These are phyloP conservation scores for Thumatha senex DNA, from an alignment of 2,888 invertebrate species.

Conservation along the genomic window DNA sequence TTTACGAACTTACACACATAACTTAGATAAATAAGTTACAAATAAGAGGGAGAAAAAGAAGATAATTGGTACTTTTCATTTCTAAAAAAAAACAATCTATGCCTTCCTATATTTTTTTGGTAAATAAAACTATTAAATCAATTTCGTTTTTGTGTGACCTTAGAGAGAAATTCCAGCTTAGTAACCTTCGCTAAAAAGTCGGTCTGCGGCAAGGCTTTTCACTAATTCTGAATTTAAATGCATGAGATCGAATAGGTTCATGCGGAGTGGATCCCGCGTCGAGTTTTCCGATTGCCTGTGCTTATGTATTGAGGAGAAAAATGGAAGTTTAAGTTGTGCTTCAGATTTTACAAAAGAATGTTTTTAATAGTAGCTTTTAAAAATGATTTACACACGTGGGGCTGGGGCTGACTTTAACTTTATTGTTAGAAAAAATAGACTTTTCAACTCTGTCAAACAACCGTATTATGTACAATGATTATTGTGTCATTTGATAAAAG, in stretches of 20 bases:
- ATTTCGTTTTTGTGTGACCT: constrained; percentile 70
- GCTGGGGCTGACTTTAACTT: constrained; percentile 35
- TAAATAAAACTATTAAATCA: constrained; percentile 66
- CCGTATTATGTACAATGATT: too few relatives aligned
- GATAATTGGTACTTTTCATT: too few relatives aligned
- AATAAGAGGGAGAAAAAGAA: too few relatives aligned
- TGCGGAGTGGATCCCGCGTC: constrained; percentile 63
- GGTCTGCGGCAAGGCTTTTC: constrained; percentile 69
- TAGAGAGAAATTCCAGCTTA: constrained; percentile 62
- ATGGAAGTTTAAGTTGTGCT: constrained; percentile 57
- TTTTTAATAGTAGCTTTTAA: constrained; percentile 59
- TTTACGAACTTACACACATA: too few relatives aligned
- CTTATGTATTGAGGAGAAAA: constrained; percentile 76
- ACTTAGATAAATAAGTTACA: too few relatives aligned
- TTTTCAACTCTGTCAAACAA: too few relatives aligned
- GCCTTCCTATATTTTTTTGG: constrained; percentile 38
- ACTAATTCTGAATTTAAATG: constrained; percentile 83
- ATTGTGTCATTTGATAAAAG: too few relatives aligned
- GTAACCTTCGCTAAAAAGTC: constrained; percentile 69
- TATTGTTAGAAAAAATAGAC: constrained; percentile 32
- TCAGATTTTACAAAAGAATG: constrained; percentile 58
- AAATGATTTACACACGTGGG: constrained; percentile 54
- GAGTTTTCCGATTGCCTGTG: constrained; percentile 70
- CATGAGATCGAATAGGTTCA: constrained; percentile 81
- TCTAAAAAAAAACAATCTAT: too few relatives aligned